Conservation (phyloP, 2,113 vertebrate genomes). For the Cyanistes caeruleus region DNA sequence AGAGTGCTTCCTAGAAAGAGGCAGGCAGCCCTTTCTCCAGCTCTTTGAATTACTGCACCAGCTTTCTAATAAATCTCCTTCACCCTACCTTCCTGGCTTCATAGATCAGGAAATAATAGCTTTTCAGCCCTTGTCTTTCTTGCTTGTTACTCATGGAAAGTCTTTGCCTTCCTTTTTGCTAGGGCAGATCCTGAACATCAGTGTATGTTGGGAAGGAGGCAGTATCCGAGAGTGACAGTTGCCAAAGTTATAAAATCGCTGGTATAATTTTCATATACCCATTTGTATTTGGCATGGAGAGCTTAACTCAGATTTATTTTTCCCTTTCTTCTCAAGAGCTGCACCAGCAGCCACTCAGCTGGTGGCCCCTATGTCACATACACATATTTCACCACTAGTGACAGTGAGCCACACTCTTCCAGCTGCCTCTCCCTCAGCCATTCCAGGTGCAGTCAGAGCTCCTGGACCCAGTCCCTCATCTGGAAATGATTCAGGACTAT, state of each 20-base stretch:
- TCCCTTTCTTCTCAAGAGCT: neutral
- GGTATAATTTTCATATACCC: neutral
- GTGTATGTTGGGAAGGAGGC: neutral
- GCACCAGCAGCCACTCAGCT: neutral
- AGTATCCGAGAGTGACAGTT: neutral
- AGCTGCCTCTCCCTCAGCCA: neutral
- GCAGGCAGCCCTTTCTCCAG: neutral
- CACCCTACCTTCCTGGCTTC: neutral
- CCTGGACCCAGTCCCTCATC: neutral
- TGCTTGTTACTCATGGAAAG: neutral
- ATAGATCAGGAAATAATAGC: neutral
- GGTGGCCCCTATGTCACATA: accelerated
- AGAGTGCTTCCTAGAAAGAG: neutral
- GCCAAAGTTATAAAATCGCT: neutral
- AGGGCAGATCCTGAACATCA: neutral
- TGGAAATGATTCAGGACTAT: neutral
- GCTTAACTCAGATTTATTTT: neutral
- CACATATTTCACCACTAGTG: accelerated
- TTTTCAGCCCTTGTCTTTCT: neutral
- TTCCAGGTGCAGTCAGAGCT: neutral
- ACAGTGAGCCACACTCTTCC: neutral
- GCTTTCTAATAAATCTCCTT: neutral
- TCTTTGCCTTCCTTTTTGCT: neutral
- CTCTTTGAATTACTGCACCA: neutral
- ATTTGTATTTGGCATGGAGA: neutral